Evolutionary conservation across 53 echinoderm and acorn worm genomes (phyloP).

Genomic region (Holothuria leucospilota): DNA sequence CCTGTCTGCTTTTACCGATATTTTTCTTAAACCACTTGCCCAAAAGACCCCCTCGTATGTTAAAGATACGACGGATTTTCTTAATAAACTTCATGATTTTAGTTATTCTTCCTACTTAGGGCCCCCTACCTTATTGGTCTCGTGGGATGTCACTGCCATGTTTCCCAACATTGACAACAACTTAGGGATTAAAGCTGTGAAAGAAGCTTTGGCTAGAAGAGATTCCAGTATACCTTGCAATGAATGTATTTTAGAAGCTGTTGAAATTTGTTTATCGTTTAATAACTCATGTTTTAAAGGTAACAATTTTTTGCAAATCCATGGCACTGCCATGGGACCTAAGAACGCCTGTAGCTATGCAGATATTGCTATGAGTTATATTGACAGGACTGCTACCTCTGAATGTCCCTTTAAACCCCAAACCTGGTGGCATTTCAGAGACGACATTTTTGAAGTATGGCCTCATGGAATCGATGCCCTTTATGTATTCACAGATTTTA

Average conservation of each 20-base stretch:
- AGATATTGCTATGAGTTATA: too few relatives aligned
- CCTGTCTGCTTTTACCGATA: slow-evolving; percentile 6
- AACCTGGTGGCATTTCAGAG: too few relatives aligned
- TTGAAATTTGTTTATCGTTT: neutral
- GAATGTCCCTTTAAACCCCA: too few relatives aligned
- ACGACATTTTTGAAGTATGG: too few relatives aligned
- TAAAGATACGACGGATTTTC: slow-evolving; percentile 15
- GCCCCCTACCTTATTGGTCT: neutral
- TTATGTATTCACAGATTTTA: too few relatives aligned
- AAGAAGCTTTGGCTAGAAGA: too few relatives aligned
- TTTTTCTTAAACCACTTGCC: neutral
- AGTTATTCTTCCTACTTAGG: neutral
- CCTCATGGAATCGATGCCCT: too few relatives aligned
- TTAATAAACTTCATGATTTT: neutral
- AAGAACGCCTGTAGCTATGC: too few relatives aligned
- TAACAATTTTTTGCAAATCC: slow-evolving; percentile 9
- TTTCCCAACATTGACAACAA: slow-evolving; percentile 34
- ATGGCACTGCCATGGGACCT: slow-evolving; percentile 18
- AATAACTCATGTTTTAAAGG: neutral
- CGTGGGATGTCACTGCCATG: slow-evolving; percentile 25
- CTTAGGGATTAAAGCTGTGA: neutral
- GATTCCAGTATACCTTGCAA: too few relatives aligned
- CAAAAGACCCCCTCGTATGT: neutral
- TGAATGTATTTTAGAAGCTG: slow-evolving; percentile 7
- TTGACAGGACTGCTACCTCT: too few relatives aligned